These are phyloP conservation scores for Cynocephalus volans DNA, from an alignment of 2,113 vertebrate species.

Conservation along the genomic window DNA sequence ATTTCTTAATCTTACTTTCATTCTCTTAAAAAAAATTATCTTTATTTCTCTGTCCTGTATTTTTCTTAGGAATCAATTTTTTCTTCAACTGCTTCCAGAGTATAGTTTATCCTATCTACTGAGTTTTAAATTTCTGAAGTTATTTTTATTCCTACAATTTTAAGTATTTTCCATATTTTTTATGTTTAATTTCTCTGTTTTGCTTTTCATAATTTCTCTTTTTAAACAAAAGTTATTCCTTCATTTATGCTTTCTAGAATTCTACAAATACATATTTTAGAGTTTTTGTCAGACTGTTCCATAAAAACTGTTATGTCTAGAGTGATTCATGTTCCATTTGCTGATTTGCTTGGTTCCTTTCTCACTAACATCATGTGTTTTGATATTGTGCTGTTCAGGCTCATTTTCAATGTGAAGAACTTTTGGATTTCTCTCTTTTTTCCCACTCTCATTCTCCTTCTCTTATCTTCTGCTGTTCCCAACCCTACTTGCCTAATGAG, in stretches of 20 bases:
- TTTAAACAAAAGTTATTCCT: neutral
- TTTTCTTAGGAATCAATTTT: neutral
- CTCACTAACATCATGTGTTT: neutral
- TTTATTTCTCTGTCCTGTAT: neutral
- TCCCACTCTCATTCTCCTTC: neutral
- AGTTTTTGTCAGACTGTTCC: neutral
- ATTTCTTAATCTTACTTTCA: slow-evolving; percentile 19
- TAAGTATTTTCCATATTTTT: neutral
- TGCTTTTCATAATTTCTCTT: slow-evolving; percentile 14
- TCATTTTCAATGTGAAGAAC: neutral
- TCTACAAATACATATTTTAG: neutral
- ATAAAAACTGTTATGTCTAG: neutral
- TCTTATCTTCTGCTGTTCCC: neutral
- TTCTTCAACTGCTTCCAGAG: neutral
- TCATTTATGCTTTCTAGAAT: neutral
- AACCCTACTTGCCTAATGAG: neutral
- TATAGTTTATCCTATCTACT: neutral
- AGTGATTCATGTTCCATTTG: neutral
- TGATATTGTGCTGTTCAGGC: neutral
- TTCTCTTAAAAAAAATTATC: neutral
- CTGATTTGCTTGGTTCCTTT: slow-evolving; percentile 11
- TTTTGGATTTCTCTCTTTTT: neutral
- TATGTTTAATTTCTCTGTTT: neutral
- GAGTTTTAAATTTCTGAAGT: neutral
- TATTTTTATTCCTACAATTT: neutral